phyloP scores from a whole-genome alignment of 2,888 invertebrate species.

The Microplitis manilae region DNA sequence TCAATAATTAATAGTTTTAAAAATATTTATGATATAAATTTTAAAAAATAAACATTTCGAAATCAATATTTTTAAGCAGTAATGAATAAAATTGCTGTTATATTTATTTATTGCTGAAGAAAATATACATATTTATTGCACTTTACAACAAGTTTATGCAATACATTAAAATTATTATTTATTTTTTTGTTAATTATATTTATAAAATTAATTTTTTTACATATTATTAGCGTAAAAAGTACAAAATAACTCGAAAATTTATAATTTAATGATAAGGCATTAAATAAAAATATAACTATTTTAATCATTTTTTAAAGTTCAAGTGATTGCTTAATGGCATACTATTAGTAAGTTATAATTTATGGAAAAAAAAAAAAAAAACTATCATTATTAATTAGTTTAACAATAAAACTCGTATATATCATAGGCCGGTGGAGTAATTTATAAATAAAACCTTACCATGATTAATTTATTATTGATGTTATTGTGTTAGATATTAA shows the following conservation, averaged over 20 bases:
- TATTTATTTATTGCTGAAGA: constrained; percentile 59
- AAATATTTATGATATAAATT: no score
- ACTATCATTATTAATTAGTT: background rate
- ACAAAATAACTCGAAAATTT: constrained; percentile 24
- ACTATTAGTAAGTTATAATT: background rate
- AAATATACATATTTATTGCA: constrained; percentile 58
- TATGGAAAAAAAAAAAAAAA: background rate
- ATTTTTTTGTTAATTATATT: background rate
- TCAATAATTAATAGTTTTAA: no score
- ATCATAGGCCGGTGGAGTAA: no score
- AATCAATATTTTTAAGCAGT: background rate
- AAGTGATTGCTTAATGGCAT: no score
- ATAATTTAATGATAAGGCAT: background rate
- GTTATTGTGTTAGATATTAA: background rate
- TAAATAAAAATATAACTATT: background rate
- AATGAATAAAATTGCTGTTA: constrained; percentile 29
- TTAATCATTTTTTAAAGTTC: no score
- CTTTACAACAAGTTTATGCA: constrained; percentile 42
- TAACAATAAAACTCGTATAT: background rate
- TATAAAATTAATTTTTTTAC: background rate
- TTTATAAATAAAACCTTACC: background rate
- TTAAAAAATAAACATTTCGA: no score
- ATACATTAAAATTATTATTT: background rate
- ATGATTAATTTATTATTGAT: no score
- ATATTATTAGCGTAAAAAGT: constrained; percentile 17